Conservation (phyloP, 2,888 invertebrate genomes). For the Rhodophaea formosa region DNA sequence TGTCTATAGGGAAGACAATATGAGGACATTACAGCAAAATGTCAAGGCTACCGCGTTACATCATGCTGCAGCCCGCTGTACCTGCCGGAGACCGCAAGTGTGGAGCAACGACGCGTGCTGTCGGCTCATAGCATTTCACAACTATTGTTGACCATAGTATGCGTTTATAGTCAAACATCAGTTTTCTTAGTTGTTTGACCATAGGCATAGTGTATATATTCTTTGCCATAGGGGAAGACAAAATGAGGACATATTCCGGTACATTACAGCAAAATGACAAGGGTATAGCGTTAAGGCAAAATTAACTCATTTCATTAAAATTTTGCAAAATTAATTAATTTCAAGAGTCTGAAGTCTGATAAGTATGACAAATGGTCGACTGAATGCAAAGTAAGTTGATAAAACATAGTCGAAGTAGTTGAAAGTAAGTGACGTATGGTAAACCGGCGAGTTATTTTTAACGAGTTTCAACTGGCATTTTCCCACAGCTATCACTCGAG, state of each 20-base stretch:
- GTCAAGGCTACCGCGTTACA: slow-evolving; percentile 1
- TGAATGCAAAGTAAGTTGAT: too few relatives aligned
- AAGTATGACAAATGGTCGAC: too few relatives aligned
- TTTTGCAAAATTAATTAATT: too few relatives aligned
- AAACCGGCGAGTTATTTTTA: not conserved
- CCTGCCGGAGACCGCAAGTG: not conserved
- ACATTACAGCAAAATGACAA: slow-evolving; percentile 8
- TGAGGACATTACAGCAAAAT: slow-evolving; percentile 5
- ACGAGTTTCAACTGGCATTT: not conserved
- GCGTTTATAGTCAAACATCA: not conserved
- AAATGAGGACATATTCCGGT: not conserved
- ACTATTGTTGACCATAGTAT: not conserved
- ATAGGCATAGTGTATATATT: too few relatives aligned
- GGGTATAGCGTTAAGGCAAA: too few relatives aligned
- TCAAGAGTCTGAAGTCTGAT: too few relatives aligned
- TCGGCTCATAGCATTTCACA: slow-evolving; percentile 1
- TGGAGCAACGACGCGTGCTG: slow-evolving; percentile 1
- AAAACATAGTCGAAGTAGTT: not conserved
- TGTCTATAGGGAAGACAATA: too few relatives aligned
- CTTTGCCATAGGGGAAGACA: too few relatives aligned
- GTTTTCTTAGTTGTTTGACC: not conserved
- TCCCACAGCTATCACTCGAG: not conserved
- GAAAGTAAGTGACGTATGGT: not conserved
- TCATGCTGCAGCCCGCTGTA: too few relatives aligned
- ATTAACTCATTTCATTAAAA: too few relatives aligned